phyloP scores from a whole-genome alignment of 2,888 invertebrate genomes.

The Xestia c-nigrum region DNA sequence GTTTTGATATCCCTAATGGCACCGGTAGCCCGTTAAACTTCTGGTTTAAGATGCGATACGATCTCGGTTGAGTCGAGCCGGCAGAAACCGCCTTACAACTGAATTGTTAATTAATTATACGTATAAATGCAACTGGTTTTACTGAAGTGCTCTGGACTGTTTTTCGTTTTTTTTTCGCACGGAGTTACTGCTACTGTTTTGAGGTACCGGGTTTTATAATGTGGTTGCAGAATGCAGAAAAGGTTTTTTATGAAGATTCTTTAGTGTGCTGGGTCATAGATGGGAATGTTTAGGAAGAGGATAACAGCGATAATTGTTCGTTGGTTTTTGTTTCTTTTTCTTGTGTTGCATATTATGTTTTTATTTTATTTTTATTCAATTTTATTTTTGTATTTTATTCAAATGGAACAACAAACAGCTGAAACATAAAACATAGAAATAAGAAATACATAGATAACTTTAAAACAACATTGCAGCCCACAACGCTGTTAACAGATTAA shows the following conservation, averaged over 20 bases:
- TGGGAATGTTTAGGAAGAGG: background rate
- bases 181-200: conserved; percentile 37
- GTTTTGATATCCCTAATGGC: conserved; percentile 49
- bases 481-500: too few species aligned
- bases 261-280: background rate
- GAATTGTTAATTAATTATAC: conserved; percentile 65
- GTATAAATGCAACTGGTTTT: conserved; percentile 59
- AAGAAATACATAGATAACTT: too few species aligned
- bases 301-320: background rate
- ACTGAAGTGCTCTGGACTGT: conserved; percentile 15
- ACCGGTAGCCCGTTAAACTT: conserved; percentile 52
- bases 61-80: conserved; percentile 45
- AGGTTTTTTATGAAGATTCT: background rate
- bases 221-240: background rate
- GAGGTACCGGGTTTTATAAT: background rate
- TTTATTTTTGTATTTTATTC: too few species aligned
- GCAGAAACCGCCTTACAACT: conserved; percentile 48
- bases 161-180: conserved; percentile 4
- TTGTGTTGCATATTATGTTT: background rate
- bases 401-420: too few species aligned
- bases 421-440: too few species aligned
- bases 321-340: background rate
- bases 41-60: conserved; percentile 60
- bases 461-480: too few species aligned
- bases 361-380: too few species aligned